Evolutionary conservation across 2,113 vertebrate species (phyloP).

Genomic region (Podiceps cristatus): DNA sequence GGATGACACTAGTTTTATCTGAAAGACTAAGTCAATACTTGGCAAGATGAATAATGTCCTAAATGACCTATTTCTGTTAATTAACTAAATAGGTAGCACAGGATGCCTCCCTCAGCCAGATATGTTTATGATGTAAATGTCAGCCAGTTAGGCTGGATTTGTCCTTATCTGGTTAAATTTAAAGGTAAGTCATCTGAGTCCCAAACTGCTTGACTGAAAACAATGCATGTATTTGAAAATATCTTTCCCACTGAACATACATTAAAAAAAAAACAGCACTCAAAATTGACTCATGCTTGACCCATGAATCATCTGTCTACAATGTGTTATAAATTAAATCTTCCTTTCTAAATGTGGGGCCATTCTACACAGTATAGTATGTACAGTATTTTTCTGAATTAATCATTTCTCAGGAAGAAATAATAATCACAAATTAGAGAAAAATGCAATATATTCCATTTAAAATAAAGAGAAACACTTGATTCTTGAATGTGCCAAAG

Average conservation of each 20-base stretch:
- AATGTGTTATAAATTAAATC: background rate
- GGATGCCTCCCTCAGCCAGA: background rate
- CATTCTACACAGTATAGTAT: background rate
- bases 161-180: background rate
- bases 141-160: background rate
- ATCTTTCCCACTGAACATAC: background rate
- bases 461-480: background rate
- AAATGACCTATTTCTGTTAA: background rate
- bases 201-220: background rate
- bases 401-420: background rate
- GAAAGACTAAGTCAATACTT: background rate
- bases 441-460: accelerated
- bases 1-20: background rate
- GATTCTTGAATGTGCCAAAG: background rate
- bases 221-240: background rate
- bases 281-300: background rate
- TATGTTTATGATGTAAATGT: background rate
- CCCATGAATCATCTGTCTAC: background rate
- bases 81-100: background rate
- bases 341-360: background rate
- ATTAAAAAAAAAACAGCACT: background rate
- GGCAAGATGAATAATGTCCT: background rate
- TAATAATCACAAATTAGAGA: background rate
- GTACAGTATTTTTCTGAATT: background rate
- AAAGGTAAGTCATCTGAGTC: background rate